phyloP scores from a whole-genome alignment of 2,888 invertebrate species.

The Criorhina ranunculi region DNA sequence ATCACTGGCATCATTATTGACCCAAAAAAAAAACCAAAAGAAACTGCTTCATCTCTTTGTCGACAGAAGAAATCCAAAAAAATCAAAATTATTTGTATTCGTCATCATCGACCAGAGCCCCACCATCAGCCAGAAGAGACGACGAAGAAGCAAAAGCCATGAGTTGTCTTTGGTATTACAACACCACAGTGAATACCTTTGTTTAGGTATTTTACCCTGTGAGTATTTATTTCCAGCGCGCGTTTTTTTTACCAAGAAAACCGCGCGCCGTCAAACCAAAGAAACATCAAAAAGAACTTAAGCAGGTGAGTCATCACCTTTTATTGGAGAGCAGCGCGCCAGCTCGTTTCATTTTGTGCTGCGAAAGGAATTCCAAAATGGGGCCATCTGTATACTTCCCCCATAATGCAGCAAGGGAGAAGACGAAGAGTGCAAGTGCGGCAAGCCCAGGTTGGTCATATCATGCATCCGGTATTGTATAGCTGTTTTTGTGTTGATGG shows the following conservation, averaged over 20 bases:
- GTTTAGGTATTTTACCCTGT: conserved; percentile 46
- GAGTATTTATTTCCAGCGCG: conserved; percentile 33
- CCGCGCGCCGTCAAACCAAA: conserved; percentile 14
- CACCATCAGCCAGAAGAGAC: background rate
- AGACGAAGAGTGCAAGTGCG: conserved; percentile 21
- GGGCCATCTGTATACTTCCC: conserved; percentile 51
- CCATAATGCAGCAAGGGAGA: background rate
- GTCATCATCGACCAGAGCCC: conserved; percentile 33
- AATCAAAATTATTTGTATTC: conserved; percentile 55
- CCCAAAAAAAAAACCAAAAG: conserved; percentile 22
- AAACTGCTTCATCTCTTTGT: conserved; percentile 26
- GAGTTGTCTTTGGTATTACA: conserved; percentile 21
- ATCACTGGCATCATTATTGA: conserved; percentile 15
- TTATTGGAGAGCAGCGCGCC: conserved; percentile 28
- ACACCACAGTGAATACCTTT: conserved; percentile 50
- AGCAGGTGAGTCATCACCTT: conserved; percentile 71
- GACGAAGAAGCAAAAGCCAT: conserved; percentile 14
- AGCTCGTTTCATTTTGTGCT: conserved; percentile 38
- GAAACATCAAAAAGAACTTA: conserved; percentile 56
- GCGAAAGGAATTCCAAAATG: conserved; percentile 61
- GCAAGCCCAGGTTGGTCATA: conserved; percentile 57
- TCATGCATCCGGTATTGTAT: conserved; percentile 60
- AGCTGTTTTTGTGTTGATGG: background rate
- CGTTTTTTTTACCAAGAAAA: conserved; percentile 23
- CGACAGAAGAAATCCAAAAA: conserved; percentile 6